phyloP scores from a whole-genome alignment of 2,797 vertebrate species.

The Manis javanica region DNA sequence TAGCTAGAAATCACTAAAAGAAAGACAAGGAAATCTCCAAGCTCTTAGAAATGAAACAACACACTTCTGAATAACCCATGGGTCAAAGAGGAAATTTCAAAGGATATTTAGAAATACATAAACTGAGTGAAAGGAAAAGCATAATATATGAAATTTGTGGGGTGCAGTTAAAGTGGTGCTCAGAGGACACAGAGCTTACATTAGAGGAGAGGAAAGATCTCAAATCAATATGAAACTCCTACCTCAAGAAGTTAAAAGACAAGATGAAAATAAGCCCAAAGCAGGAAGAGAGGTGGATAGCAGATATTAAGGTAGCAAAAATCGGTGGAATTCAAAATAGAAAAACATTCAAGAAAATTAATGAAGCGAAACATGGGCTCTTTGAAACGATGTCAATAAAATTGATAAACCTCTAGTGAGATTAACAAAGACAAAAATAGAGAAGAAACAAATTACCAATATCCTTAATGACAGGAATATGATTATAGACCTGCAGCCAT shows the following conservation, averaged over 20 bases:
- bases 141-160: neutral
- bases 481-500: neutral
- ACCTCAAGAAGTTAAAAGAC: neutral
- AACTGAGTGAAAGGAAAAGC: conserved; percentile 12
- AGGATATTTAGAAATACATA: conserved; percentile 26
- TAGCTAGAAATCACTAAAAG: conserved; percentile 37
- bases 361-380: neutral
- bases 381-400: neutral
- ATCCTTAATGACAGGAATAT: neutral
- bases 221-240: neutral
- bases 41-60: conserved; percentile 20
- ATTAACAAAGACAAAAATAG: conserved; percentile 2
- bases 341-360: neutral
- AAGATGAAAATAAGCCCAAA: neutral
- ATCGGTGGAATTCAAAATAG: neutral
- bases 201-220: neutral
- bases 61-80: neutral
- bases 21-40: conserved; percentile 9
- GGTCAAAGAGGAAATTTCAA: conserved; percentile 21
- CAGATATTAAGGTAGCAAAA: neutral
- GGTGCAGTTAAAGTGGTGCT: neutral
- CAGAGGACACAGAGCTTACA: neutral
- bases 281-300: neutral
- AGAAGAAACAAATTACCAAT: neutral
- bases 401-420: neutral